Percentiles rank a stretch among this genome's conserved stretches.
phyloP scores from a whole-genome alignment of 2,113 vertebrate species.

The Indicator indicator region DNA sequence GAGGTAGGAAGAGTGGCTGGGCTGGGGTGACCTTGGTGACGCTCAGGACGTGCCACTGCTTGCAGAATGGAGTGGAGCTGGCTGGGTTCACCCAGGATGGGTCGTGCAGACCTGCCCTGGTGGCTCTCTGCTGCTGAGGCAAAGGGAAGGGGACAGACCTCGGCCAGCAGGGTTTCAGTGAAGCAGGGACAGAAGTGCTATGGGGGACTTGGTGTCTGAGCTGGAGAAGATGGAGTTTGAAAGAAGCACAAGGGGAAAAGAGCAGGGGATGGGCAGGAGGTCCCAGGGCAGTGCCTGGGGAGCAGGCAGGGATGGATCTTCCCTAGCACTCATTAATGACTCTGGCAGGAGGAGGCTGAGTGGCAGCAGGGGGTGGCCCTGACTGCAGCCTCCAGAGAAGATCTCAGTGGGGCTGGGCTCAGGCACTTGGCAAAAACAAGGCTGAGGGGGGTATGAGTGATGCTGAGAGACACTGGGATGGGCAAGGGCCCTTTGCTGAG shows the following conservation, averaged over 20 bases:
- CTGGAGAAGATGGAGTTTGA: background rate
- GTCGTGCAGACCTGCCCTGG: accelerated
- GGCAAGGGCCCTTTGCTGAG: background rate
- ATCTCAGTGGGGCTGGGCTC: background rate
- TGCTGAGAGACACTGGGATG: background rate
- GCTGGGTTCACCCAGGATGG: background rate
- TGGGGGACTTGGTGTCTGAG: background rate
- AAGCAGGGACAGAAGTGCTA: background rate
- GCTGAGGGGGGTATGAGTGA: conserved; percentile 17
- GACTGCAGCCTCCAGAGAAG: background rate
- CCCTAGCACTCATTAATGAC: accelerated
- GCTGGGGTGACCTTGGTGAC: background rate
- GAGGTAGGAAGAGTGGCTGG: background rate
- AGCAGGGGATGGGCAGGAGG: background rate
- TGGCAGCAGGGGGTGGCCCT: background rate
- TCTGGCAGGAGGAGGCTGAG: background rate
- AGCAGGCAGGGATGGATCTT: background rate
- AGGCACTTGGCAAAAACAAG: conserved; percentile 43
- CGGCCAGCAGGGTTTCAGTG: background rate
- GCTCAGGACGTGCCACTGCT: accelerated
- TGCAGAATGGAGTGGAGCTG: background rate
- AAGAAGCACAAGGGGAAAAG: background rate
- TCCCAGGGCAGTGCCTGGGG: background rate
- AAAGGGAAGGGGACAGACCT: background rate
- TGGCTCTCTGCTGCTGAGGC: background rate